Percentiles rank a stretch among this genome's conserved stretches.
Conservation (phyloP, 2,888 invertebrate genomes). For the Leucophenga maculata region DNA sequence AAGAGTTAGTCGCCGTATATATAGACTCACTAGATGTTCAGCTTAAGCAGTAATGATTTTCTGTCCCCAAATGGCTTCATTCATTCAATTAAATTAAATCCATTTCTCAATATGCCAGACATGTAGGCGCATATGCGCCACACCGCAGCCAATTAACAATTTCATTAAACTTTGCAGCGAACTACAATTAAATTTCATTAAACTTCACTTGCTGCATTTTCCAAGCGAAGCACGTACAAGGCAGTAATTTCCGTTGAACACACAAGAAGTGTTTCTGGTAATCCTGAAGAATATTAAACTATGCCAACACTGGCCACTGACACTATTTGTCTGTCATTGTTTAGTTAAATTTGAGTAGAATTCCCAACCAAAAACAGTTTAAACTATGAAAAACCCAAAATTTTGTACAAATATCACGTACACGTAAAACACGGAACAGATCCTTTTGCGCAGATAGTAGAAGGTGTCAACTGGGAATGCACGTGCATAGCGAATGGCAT, state of each 20-base stretch:
- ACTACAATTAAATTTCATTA: neutral
- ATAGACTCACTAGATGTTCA: no score
- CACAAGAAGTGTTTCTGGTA: constrained; percentile 8
- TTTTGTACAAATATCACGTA: constrained; percentile 28
- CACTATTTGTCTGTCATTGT: constrained; percentile 11
- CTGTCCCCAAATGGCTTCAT: no score
- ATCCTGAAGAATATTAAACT: constrained; percentile 17
- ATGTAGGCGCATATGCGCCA: constrained; percentile 21
- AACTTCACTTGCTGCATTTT: neutral
- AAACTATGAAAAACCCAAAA: constrained; percentile 11
- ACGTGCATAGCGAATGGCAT: neutral
- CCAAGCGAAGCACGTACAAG: constrained; percentile 6
- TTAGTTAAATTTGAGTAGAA: neutral
- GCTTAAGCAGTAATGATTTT: no score
- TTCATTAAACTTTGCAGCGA: constrained; percentile 12
- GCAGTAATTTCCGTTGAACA: constrained; percentile 17
- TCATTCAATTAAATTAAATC: neutral
- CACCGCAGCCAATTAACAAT: constrained; percentile 2
- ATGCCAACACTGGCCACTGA: neutral
- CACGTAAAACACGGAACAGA: neutral
- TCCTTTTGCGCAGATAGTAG: constrained; percentile 12
- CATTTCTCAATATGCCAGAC: constrained; percentile 16
- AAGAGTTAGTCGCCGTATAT: no score
- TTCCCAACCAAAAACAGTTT: neutral
- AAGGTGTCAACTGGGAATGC: constrained; percentile 7